These are phyloP conservation scores for Actinia equina DNA, from an alignment of 64 coral and sea anemone species.

Conservation along the genomic window DNA sequence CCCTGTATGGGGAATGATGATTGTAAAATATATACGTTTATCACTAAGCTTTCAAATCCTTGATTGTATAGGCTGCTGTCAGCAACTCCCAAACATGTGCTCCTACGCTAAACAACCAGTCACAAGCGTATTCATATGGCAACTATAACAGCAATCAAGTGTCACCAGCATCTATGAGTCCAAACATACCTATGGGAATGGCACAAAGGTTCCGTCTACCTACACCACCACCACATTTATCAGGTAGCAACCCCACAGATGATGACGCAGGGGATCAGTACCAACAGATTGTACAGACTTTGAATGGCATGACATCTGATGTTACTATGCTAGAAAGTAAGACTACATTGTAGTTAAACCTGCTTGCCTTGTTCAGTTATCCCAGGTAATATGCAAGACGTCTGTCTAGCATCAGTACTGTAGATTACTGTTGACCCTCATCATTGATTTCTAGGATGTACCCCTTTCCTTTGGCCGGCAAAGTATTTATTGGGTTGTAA, in stretches of 20 bases:
- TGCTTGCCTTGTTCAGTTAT: neutral
- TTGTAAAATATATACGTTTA: neutral
- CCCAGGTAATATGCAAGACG: neutral
- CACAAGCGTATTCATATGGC: constrained; percentile 16
- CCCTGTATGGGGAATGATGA: too few species aligned
- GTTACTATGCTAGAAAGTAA: constrained; percentile 35
- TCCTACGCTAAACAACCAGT: constrained; percentile 7
- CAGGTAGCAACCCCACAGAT: neutral
- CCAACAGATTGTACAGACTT: constrained; percentile 32
- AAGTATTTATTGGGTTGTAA: too few species aligned
- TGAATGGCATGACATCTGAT: constrained; percentile 22
- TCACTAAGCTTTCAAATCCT: neutral
- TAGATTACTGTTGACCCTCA: neutral
- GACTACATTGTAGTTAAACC: constrained; percentile 8
- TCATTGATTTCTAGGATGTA: too few species aligned
- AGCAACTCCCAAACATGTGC: constrained; percentile 16
- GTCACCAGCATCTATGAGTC: constrained; percentile 3
- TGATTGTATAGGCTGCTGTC: neutral
- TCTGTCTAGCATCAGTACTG: neutral
- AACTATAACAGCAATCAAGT: constrained; percentile 10
- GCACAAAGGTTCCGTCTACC: neutral
- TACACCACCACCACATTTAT: neutral
- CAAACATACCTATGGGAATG: constrained; percentile 10
- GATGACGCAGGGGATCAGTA: constrained; percentile 11
- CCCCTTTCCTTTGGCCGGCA: too few species aligned